A percentile compares a stretch with the other conserved stretches of the same genome.
Evolutionary conservation across 2,888 invertebrate genomes (phyloP).

Genomic region (Lampropteryx suffumata): DNA sequence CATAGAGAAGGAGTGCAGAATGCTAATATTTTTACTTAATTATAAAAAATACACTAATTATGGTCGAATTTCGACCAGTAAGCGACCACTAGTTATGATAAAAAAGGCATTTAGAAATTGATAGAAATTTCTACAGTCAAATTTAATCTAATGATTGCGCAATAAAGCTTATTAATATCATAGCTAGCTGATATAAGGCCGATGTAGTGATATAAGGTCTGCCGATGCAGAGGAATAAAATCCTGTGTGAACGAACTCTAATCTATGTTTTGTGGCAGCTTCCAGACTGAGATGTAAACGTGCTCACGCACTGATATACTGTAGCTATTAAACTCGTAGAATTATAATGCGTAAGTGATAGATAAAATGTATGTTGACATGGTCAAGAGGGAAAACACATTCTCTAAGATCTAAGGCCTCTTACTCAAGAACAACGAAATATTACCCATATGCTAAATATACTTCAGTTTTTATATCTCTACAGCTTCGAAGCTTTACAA

Average conservation of each 20-base stretch:
- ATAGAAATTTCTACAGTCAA: too few species aligned
- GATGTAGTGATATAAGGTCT: constrained; percentile 22
- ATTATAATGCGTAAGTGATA: constrained; percentile 30
- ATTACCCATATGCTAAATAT: too few species aligned
- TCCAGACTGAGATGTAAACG: constrained; percentile 69
- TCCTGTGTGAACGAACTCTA: constrained; percentile 83
- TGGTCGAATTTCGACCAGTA: too few species aligned
- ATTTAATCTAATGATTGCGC: neutral
- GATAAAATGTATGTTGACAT: constrained; percentile 33
- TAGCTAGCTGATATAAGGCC: constrained; percentile 10
- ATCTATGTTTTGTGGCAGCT: constrained; percentile 78
- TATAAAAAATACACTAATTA: too few species aligned
- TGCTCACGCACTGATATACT: constrained; percentile 61
- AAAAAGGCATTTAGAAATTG: too few species aligned
- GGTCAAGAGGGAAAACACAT: constrained; percentile 28
- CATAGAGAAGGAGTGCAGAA: too few species aligned
- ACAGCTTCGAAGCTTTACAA: constrained; percentile 37
- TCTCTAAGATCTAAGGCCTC: constrained; percentile 12
- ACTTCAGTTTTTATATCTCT: constrained; percentile 6
- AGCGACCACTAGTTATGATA: too few species aligned
- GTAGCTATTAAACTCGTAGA: constrained; percentile 40
- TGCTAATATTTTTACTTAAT: too few species aligned
- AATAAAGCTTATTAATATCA: neutral
- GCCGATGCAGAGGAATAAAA: constrained; percentile 72
- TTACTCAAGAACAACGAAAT: too few species aligned